Evolutionary conservation across 2,797 vertebrate species (phyloP).

Genomic region (Urocyon cinereoargenteus): DNA sequence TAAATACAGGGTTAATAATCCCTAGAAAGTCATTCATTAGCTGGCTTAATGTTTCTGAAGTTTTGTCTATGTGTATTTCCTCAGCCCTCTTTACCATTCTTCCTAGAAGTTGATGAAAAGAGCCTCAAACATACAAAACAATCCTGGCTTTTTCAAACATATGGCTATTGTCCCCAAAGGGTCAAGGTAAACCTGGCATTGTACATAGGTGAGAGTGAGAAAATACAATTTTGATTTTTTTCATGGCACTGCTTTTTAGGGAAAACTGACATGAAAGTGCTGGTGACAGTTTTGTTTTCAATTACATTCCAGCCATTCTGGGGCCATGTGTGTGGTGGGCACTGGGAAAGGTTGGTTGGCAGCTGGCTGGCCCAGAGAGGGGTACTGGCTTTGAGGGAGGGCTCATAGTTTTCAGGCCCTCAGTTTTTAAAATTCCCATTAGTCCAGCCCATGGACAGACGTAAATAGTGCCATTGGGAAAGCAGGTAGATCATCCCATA

Average conservation of each 20-base stretch:
- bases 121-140: background rate
- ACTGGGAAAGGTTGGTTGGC: background rate
- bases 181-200: background rate
- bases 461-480: background rate
- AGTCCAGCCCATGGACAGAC: background rate
- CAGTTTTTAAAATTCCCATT: background rate
- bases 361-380: background rate
- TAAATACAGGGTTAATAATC: background rate
- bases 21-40: slow-evolving; percentile 11
- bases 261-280: background rate
- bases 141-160: background rate
- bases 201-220: background rate
- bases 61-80: slow-evolving; percentile 7
- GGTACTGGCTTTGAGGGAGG: background rate
- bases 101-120: background rate
- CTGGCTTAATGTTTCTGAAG: background rate
- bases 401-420: background rate
- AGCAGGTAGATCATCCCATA: background rate
- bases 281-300: background rate
- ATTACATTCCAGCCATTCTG: background rate
- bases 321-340: background rate
- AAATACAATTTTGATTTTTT: background rate
- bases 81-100: background rate
- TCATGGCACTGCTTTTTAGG: background rate
- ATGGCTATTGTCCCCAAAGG: background rate